Evolutionary conservation across 2,113 vertebrate genomes (phyloP), one percentile per base, ranked within the genome.

Genomic region (Poicephalus gulielmi): DNA sequence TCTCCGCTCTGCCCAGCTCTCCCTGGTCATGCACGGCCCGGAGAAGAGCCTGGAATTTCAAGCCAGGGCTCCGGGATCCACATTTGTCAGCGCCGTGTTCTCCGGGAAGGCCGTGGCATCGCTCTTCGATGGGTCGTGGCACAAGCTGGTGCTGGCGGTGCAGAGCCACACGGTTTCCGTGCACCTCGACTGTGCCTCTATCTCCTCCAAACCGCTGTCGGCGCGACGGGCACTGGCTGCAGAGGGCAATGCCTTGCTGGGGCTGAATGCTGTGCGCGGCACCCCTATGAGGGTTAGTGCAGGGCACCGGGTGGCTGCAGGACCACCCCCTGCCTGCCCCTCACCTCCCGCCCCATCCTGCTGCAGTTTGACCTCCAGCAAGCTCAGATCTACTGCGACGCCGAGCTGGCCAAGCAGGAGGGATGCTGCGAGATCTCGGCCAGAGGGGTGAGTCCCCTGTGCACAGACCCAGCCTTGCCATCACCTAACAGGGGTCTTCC

Each of bases 371-470:
- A 99, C 95, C 88, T 99, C 85, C 99, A 99, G 97, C 99, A 99
- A 97, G 98, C 98, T 6, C 98, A 98, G 91, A 95, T 99, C 95
- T 99, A 99, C 87, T 99, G 99, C 11, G 98, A 99, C 69, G 98
- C 99, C 0, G 94, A 98, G 83, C 98, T 99, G 43, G 99, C 98
- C 88, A 97, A 98, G 70, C 98, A 98, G 78, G 99, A 99, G 89
- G 98, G 98, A 19, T 99, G 99, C 97, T 99, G 99, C 28, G 99
- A 99, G 97, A 99, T 99, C 70, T 98, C 98, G 1, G 98, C 98
- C 1, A 97, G 97, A 1, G 98, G 98, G 98, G 99, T 99, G 96
- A 99, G 98, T 92, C 14, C 1, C 55, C 16, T 2, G 49, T 37
- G 3, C 55, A 27, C 3, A 0, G 0, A 9, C 41, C 67, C 2